Evolutionary conservation across 2,113 vertebrate species (phyloP).

Genomic region (Tachycineta bicolor): DNA sequence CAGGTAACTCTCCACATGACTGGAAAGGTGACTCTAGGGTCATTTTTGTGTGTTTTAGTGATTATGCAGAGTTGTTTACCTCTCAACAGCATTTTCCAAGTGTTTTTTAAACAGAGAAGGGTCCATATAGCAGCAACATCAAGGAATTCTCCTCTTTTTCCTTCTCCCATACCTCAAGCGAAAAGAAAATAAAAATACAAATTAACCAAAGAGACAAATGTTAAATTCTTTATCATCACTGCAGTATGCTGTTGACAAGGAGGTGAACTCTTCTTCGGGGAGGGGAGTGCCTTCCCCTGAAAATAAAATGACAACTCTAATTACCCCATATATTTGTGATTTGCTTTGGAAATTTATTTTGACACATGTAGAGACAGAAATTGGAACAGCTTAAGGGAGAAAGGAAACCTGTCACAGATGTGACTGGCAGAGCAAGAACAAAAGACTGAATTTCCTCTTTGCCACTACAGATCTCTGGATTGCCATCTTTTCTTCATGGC

Average conservation of each 20-base stretch:
- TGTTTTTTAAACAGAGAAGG: background rate
- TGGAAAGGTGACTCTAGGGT: background rate
- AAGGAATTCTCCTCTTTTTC: background rate
- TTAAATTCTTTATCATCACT: background rate
- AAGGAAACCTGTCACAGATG: background rate
- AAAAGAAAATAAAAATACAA: background rate
- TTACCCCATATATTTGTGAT: background rate
- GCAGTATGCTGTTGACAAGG: background rate
- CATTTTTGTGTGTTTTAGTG: background rate
- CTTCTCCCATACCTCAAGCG: background rate
- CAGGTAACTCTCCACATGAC: background rate
- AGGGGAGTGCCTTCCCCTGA: background rate
- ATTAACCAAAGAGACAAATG: background rate
- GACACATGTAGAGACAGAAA: background rate
- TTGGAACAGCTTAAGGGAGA: background rate
- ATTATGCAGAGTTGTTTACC: background rate
- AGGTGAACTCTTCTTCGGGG: background rate
- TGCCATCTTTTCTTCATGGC: background rate
- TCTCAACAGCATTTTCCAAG: background rate
- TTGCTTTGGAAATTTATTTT: constrained; percentile 36
- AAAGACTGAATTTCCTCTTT: background rate
- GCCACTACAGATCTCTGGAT: background rate
- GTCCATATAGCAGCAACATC: background rate
- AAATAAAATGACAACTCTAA: background rate
- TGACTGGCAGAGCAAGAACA: constrained; percentile 12